phyloP scores from a whole-genome alignment of 2,888 invertebrate genomes.

The Drosophila antonietae region DNA sequence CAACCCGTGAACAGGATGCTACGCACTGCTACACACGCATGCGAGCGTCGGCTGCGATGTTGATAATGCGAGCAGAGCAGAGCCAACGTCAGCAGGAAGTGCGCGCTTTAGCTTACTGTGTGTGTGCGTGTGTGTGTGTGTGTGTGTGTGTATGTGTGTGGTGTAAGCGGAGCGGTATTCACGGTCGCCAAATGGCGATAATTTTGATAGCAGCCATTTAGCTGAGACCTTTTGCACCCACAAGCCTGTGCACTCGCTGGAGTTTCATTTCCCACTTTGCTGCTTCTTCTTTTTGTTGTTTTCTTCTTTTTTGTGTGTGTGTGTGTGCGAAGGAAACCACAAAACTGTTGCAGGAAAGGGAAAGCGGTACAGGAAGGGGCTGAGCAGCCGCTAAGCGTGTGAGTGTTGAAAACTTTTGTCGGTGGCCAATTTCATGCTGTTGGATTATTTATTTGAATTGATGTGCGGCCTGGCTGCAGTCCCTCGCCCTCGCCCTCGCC shows the following conservation, averaged over 20 bases:
- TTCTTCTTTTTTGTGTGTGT: background rate
- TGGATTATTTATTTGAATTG: conserved; percentile 81
- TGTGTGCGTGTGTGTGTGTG: background rate
- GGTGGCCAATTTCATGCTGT: conserved; percentile 76
- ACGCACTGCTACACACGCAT: conserved; percentile 21
- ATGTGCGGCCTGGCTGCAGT: conserved; percentile 61
- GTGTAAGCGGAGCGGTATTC: background rate
- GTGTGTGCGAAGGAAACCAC: conserved; percentile 20
- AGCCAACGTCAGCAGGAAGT: conserved; percentile 50
- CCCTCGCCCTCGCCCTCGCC: background rate
- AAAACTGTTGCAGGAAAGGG: conserved; percentile 23
- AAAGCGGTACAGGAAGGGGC: conserved; percentile 1
- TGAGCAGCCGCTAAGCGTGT: conserved; percentile 32
- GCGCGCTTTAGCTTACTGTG: conserved; percentile 40
- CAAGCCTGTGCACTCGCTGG: conserved; percentile 15
- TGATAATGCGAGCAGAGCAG: conserved; percentile 46
- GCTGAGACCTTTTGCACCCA: conserved; percentile 25
- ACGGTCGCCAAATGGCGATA: conserved; percentile 54
- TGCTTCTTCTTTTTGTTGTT: conserved; percentile 9
- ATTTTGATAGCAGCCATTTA: conserved; percentile 75
- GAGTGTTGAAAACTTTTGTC: conserved; percentile 66
- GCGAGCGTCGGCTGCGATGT: conserved; percentile 26
- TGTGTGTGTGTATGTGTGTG: background rate
- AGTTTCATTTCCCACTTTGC: conserved; percentile 23
- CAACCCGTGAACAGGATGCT: conserved; percentile 31